Percentiles rank a stretch among this genome's conserved stretches.
Conservation (phyloP, 2,113 vertebrate species). For the Misgurnus anguillicaudatus region DNA sequence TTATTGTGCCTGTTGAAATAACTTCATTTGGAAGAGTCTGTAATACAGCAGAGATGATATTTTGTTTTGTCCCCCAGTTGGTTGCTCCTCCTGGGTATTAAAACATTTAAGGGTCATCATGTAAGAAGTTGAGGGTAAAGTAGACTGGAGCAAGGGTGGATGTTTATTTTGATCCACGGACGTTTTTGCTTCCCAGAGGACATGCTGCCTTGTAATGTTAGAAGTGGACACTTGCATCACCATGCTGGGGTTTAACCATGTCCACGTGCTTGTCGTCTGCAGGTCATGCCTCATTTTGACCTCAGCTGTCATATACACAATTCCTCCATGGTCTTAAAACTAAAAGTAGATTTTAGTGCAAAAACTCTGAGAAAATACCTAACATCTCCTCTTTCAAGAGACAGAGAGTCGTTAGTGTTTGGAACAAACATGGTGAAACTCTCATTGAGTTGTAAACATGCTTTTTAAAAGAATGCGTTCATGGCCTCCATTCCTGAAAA, state of each 20-base stretch:
- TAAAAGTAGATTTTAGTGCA: background rate
- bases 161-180: slow-evolving; percentile 18
- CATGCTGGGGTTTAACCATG: background rate
- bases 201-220: slow-evolving; percentile 15
- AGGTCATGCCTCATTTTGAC: background rate
- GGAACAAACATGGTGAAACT: too few relatives aligned
- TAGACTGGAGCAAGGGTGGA: slow-evolving; percentile 21
- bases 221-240: slow-evolving; percentile 4
- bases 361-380: background rate
- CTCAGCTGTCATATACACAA: background rate
- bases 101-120: background rate
- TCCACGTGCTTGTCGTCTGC: background rate
- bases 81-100: slow-evolving; percentile 1
- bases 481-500: too few relatives aligned
- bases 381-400: too few relatives aligned
- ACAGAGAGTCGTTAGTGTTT: too few relatives aligned
- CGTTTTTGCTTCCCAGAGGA: slow-evolving; percentile 9
- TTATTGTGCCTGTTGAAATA: background rate
- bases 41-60: background rate
- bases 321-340: background rate
- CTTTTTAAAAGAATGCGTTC: too few relatives aligned
- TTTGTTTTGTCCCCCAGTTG: background rate
- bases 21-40: background rate
- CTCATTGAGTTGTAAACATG: too few relatives aligned
- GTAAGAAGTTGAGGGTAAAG: slow-evolving; percentile 18